These are phyloP conservation scores for Gymnopithys bicolor DNA, from an alignment of 2,797 vertebrate species.

Conservation along the genomic window DNA sequence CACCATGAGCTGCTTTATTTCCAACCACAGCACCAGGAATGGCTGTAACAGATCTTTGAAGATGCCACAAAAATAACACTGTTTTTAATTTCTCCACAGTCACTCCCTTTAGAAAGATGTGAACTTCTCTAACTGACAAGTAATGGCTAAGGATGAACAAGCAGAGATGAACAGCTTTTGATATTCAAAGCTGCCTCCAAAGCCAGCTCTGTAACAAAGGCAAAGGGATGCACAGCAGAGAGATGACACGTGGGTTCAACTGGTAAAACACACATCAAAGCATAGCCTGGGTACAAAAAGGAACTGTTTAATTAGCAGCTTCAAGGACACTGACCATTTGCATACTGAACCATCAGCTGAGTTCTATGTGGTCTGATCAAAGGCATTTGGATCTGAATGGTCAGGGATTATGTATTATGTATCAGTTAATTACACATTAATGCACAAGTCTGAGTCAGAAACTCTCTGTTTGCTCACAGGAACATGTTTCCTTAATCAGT, in stretches of 20 bases:
- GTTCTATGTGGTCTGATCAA: conserved; percentile 7
- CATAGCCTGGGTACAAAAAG: background rate
- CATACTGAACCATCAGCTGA: background rate
- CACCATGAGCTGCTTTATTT: background rate
- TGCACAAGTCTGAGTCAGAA: background rate
- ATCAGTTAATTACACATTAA: background rate
- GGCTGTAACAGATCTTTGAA: background rate
- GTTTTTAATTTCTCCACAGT: background rate
- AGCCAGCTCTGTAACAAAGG: background rate
- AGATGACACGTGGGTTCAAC: background rate
- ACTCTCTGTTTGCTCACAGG: background rate
- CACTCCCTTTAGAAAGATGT: background rate
- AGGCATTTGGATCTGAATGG: background rate
- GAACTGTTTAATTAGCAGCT: background rate
- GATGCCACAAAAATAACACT: background rate
- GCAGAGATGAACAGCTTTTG: background rate
- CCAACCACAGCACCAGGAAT: background rate
- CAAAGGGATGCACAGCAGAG: background rate
- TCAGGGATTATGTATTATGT: background rate
- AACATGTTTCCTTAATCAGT: background rate
- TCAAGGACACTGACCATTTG: conserved; percentile 12
- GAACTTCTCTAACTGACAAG: background rate
- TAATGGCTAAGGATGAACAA: background rate
- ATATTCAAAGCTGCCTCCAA: background rate
- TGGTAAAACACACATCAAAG: conserved; percentile 20